phyloP scores from a whole-genome alignment of 2,888 invertebrate genomes.

The Cotesia congregata region DNA sequence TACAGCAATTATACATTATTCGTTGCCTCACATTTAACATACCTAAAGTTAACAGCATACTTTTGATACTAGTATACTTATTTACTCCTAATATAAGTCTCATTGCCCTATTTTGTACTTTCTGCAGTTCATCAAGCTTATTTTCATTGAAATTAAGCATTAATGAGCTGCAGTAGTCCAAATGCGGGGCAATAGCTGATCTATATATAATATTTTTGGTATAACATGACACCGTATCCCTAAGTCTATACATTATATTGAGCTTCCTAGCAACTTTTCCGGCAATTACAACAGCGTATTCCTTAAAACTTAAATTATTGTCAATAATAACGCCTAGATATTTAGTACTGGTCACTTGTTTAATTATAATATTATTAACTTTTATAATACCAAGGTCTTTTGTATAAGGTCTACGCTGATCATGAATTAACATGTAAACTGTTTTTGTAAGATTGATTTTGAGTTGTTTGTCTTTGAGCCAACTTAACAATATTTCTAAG shows the following conservation, averaged over 20 bases:
- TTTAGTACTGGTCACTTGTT: background rate
- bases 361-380: background rate
- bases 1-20: background rate
- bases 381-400: background rate
- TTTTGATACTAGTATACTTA: background rate
- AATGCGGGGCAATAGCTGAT: background rate
- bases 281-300: background rate
- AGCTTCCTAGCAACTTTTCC: background rate
- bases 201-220: background rate
- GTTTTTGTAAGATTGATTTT: background rate
- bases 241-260: background rate
- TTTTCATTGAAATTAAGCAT: background rate
- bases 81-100: background rate
- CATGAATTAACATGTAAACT: background rate
- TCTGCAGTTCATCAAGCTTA: background rate
- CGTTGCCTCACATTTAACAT: background rate
- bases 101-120: background rate
- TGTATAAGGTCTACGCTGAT: background rate
- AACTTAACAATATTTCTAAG: background rate
- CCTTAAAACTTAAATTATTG: background rate
- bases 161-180: background rate
- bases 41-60: background rate
- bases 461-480: background rate
- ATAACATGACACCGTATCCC: background rate
- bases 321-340: background rate